A percentile compares a stretch with the other conserved stretches of the same genome.
Evolutionary conservation across 2,888 invertebrate genomes (phyloP).

Genomic region (Sussaba pulchella): DNA sequence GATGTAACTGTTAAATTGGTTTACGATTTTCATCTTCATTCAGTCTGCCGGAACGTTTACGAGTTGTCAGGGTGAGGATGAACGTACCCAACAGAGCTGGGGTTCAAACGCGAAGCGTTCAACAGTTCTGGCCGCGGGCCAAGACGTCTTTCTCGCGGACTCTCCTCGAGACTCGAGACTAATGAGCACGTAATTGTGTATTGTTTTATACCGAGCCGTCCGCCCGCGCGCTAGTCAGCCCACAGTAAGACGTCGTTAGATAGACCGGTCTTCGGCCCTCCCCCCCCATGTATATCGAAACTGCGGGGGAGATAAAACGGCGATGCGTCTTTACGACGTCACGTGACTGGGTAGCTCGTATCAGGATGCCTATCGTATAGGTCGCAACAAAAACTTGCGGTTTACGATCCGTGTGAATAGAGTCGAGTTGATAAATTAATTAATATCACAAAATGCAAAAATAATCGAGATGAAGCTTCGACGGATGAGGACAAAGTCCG

Average conservation of each 20-base stretch:
- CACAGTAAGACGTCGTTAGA: slow-evolving; percentile 48
- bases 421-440: not conserved
- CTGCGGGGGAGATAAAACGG: slow-evolving; percentile 25
- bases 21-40: too few species aligned
- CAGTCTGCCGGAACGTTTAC: too few species aligned
- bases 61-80: too few species aligned
- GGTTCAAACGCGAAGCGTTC: slow-evolving; percentile 64
- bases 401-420: not conserved
- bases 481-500: slow-evolving; percentile 12
- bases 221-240: slow-evolving; percentile 42
- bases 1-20: too few species aligned
- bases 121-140: slow-evolving; percentile 76
- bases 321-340: not conserved
- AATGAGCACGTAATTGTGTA: slow-evolving; percentile 80
- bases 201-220: slow-evolving; percentile 70
- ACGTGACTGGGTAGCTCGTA: not conserved
- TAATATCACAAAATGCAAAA: not conserved
- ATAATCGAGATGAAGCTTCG: not conserved
- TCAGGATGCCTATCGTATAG: too few species aligned
- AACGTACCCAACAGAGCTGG: slow-evolving; percentile 7
- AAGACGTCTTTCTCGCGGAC: slow-evolving; percentile 66
- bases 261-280: slow-evolving; percentile 11
- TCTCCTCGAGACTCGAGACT: slow-evolving; percentile 70
- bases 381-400: too few species aligned
- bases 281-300: not conserved